Evolutionary conservation across 2,797 vertebrate genomes (phyloP).

Genomic region (Tokudaia muenninki): DNA sequence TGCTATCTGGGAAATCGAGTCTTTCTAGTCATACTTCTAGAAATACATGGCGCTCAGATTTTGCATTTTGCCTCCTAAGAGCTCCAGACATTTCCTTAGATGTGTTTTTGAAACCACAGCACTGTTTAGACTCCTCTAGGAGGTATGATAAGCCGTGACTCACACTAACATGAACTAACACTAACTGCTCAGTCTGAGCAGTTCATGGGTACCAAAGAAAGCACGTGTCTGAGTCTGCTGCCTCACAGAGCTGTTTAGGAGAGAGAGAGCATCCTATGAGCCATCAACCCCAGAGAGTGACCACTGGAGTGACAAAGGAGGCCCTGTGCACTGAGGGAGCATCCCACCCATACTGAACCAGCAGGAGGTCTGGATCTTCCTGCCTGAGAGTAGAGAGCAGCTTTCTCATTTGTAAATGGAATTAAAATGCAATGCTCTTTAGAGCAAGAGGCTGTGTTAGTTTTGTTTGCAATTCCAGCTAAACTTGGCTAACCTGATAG

Average conservation of each 20-base stretch:
- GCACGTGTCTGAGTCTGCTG: not conserved
- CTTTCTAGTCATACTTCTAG: not conserved
- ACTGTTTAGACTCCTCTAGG: not conserved
- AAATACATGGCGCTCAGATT: not conserved
- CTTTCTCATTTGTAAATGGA: not conserved
- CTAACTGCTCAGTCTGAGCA: no score
- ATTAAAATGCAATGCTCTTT: not conserved
- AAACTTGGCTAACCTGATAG: conserved; percentile 34
- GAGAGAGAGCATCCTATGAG: not conserved
- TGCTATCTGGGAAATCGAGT: not conserved
- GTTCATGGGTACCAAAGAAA: not conserved
- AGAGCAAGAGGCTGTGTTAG: not conserved
- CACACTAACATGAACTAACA: not conserved
- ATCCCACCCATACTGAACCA: not conserved
- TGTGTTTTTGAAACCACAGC: not conserved
- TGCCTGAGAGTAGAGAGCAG: not conserved
- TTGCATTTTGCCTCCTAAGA: not conserved
- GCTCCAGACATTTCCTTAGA: conserved; percentile 29
- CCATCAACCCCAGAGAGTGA: not conserved
- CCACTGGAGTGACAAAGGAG: not conserved
- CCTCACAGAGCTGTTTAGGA: not conserved
- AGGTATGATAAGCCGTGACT: not conserved
- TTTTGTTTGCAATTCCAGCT: conserved; percentile 57
- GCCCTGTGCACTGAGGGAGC: not conserved
- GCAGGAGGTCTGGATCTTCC: not conserved